Percentiles rank a stretch among this genome's conserved stretches.
Evolutionary conservation across 2,888 invertebrate species (phyloP).

Genomic region (Metellina segmentata): DNA sequence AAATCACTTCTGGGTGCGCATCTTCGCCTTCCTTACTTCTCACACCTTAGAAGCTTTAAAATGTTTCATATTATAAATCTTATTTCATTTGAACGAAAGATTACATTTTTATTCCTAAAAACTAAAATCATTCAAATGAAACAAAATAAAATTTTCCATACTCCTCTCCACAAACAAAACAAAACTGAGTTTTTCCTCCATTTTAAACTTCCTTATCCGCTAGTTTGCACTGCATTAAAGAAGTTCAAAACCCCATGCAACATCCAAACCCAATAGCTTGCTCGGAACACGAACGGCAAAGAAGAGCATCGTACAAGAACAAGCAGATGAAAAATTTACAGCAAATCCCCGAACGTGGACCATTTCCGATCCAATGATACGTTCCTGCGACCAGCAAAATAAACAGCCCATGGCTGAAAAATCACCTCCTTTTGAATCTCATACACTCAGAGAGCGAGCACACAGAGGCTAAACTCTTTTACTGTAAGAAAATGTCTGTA

Average conservation of each 20-base stretch:
- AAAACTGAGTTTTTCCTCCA: not conserved
- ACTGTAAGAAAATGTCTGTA: slow-evolving; percentile 29
- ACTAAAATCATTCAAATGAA: too few species aligned
- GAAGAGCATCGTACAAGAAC: not conserved
- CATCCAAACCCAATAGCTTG: not conserved
- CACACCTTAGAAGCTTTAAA: too few species aligned
- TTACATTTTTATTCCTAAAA: too few species aligned
- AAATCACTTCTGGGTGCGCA: too few species aligned
- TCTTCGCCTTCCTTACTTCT: too few species aligned
- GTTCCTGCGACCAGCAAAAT: not conserved
- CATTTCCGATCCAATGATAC: slow-evolving; percentile 42
- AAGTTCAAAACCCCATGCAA: not conserved
- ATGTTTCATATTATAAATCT: too few species aligned
- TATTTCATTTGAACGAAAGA: too few species aligned
- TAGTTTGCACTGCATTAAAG: not conserved
- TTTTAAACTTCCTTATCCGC: not conserved
- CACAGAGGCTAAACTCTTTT: slow-evolving; percentile 11
- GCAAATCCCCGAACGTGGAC: slow-evolving; percentile 9
- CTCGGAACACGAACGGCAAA: not conserved
- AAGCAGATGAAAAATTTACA: slow-evolving; percentile 26
- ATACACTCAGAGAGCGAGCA: not conserved
- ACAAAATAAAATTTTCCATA: too few species aligned
- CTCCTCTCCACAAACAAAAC: too few species aligned
- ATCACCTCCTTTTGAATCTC: slow-evolving; percentile 12
- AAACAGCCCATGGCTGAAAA: slow-evolving; percentile 22